Conservation (phyloP, 1,140 invertebrate species). For the Leptinotarsa defecta region DNA sequence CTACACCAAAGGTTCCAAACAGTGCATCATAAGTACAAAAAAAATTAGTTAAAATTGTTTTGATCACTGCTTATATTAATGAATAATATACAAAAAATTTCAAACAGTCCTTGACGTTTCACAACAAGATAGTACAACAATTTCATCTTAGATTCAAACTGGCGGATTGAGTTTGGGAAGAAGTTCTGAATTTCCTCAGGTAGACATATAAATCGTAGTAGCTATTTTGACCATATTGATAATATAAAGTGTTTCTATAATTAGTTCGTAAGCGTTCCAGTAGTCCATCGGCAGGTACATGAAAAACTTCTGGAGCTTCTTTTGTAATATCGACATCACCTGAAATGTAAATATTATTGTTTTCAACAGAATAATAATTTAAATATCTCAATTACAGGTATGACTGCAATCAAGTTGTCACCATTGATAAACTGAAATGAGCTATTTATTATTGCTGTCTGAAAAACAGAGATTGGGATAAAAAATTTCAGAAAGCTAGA, state of each 20-base stretch:
- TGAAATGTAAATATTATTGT: not conserved
- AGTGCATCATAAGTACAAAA: no score
- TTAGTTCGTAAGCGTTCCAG: not conserved
- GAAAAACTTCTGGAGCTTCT: not conserved
- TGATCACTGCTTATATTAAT: not conserved
- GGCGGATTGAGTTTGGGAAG: not conserved
- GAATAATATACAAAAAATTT: not conserved
- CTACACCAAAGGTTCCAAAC: no score
- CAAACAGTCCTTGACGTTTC: not conserved
- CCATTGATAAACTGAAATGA: not conserved
- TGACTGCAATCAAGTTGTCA: not conserved
- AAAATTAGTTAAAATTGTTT: no score
- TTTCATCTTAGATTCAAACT: not conserved
- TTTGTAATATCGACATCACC: not conserved
- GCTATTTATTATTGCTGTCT: not conserved
- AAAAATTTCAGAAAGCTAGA: not conserved
- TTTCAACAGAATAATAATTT: not conserved
- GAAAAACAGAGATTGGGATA: not conserved
- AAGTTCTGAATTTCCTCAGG: not conserved
- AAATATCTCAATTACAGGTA: not conserved
- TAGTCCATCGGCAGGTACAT: not conserved
- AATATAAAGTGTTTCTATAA: not conserved
- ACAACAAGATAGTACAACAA: not conserved
- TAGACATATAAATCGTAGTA: not conserved
- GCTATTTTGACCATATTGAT: slow-evolving; percentile 1